Percentiles rank a stretch among this genome's conserved stretches.
Conservation (phyloP, 2,797 vertebrate genomes). For the Scleropages formosus region DNA sequence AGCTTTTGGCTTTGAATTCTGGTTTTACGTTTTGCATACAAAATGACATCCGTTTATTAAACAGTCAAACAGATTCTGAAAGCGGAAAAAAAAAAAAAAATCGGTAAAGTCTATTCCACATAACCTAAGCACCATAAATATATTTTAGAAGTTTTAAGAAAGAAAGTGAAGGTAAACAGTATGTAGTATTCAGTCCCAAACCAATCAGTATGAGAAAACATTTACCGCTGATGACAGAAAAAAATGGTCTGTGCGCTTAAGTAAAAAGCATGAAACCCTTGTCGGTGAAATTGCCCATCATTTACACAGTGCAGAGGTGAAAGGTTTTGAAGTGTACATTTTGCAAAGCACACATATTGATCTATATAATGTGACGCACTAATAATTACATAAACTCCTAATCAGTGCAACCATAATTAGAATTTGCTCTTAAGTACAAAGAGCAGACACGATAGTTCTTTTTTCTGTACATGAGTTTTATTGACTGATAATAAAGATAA, state of each 20-base stretch:
- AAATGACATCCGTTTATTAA: background rate
- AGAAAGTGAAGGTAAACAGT: background rate
- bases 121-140: background rate
- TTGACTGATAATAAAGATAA: no score
- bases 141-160: background rate
- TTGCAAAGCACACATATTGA: no score
- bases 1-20: no score
- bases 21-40: no score
- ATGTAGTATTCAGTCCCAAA: constrained; percentile 1
- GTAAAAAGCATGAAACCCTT: constrained; percentile 6
- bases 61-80: background rate
- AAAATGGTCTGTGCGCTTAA: background rate
- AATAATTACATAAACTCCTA: no score
- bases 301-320: background rate
- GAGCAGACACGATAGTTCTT: no score
- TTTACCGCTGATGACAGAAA: background rate
- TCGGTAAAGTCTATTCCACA: background rate
- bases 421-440: no score
- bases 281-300: no score
- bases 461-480: no score
- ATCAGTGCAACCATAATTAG: no score
- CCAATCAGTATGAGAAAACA: background rate
- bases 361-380: no score
- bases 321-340: no score
- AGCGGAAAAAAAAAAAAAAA: background rate